A percentile compares a stretch with the other conserved stretches of the same genome.
Evolutionary conservation across 2,113 vertebrate species (phyloP).

Genomic region (Columba livia): DNA sequence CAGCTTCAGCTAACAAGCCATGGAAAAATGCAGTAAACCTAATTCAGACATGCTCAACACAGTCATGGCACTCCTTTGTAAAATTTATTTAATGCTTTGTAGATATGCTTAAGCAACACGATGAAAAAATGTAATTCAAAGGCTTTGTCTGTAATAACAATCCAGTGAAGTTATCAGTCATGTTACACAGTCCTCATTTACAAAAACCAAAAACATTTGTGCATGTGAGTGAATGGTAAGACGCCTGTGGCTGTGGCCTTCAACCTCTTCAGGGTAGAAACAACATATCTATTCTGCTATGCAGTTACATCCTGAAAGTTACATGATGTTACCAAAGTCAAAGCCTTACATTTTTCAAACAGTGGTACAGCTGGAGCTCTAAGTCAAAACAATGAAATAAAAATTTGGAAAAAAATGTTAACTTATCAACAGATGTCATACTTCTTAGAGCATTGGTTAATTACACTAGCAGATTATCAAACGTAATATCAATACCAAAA

Average conservation of each 20-base stretch:
- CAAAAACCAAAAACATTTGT: not conserved
- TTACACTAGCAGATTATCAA: constrained; percentile 18
- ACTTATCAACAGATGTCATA: not conserved
- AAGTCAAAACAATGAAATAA: constrained; percentile 12
- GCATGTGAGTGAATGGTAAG: not conserved
- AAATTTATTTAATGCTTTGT: constrained; percentile 50
- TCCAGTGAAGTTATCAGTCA: constrained; percentile 15
- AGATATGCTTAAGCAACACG: constrained; percentile 42
- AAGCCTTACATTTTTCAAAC: constrained; percentile 12
- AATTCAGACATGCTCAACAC: constrained; percentile 30
- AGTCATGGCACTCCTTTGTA: constrained; percentile 37
- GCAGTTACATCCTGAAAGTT: not conserved
- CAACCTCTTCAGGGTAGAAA: not conserved
- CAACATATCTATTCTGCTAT: not conserved
- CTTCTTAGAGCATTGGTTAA: constrained; percentile 21
- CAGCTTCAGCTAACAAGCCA: not conserved
- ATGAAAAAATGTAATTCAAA: constrained; percentile 21
- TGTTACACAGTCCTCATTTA: constrained; percentile 35
- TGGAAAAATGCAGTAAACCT: not conserved
- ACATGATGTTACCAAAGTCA: not conserved
- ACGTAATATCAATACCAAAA: constrained; percentile 16
- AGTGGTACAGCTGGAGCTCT: not conserved
- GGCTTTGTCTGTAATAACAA: constrained; percentile 18
- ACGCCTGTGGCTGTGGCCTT: not conserved
- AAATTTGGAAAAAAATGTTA: constrained; percentile 17